Evolutionary conservation across 1,140 invertebrate genomes (phyloP).

Genomic region (Arctopsyche grandis): DNA sequence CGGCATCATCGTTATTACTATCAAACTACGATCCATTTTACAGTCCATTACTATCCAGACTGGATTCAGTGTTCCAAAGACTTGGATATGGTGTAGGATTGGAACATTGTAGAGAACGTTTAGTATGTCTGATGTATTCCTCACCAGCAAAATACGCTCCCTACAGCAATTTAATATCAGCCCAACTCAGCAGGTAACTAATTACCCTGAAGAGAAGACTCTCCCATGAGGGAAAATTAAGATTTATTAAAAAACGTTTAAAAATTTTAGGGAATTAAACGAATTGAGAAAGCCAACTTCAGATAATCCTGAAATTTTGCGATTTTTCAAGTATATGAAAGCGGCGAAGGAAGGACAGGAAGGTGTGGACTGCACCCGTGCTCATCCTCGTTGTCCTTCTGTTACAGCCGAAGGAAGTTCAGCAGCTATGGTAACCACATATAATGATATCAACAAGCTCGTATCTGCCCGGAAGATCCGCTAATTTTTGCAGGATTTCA

Average conservation of each 20-base stretch:
- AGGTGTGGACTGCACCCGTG: slow-evolving; percentile 73
- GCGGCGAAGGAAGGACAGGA: slow-evolving; percentile 88
- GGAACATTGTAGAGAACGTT: slow-evolving; percentile 80
- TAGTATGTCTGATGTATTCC: slow-evolving; percentile 87
- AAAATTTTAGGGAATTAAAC: slow-evolving; percentile 78
- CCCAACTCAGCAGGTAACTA: slow-evolving; percentile 80
- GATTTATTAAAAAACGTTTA: background rate
- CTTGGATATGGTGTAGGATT: slow-evolving; percentile 65
- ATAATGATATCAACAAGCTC: slow-evolving; percentile 86
- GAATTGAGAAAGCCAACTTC: slow-evolving; percentile 82
- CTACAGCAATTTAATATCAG: slow-evolving; percentile 87
- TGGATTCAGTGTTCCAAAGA: slow-evolving; percentile 84
- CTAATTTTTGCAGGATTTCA: background rate
- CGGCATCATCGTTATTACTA: slow-evolving; percentile 79
- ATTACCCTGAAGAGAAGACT: background rate
- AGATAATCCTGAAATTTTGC: slow-evolving; percentile 83
- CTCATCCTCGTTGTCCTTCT: slow-evolving; percentile 68
- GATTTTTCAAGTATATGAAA: slow-evolving; percentile 90
- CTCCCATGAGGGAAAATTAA: no score
- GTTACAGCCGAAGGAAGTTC: slow-evolving; percentile 68
- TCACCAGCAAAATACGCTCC: slow-evolving; percentile 86
- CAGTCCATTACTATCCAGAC: slow-evolving; percentile 79
- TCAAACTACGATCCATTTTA: slow-evolving; percentile 90
- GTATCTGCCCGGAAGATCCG: slow-evolving; percentile 77
- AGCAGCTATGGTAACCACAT: slow-evolving; percentile 85